Evolutionary conservation across 2,888 invertebrate species (phyloP), one percentile per base, ranked within the genome.

Genomic region (Drosophila helvetica): DNA sequence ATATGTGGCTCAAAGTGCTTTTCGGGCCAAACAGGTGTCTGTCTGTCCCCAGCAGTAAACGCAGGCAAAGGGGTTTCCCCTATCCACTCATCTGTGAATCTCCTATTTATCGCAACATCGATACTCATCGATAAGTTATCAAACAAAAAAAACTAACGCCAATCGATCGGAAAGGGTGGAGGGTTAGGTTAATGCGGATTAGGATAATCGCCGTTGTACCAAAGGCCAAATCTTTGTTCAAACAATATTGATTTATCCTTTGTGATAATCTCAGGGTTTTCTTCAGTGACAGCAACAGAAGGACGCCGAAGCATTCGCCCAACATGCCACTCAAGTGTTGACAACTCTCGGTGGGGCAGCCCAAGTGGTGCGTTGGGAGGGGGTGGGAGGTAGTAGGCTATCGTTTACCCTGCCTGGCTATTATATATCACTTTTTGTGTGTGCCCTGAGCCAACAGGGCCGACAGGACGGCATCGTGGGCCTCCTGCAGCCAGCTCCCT

Each of bases 11-110:
- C n/a, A 43, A 65, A 62, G 61, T 57, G 59, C n/a, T n/a, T n/a
- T 64, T 59, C 54, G 27, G 12, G 27, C 17, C 33, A 55, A 77
- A 64, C 84, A 84, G 86, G 81, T 74, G 71, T 50, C 50, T 74
- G 71, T 50, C 50, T 30, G 15, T 38, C n/a, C n/a, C 7, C 38
- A 15, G 4, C 15, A 12, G 15, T 33, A 0, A 5, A 2, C 1
- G 12, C 2, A 6, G 6, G 38, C 38, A 38, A 6, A 15, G 10
- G 30, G 30, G 46, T 51, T n/a, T n/a, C n/a, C n/a, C n/a, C n/a
- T n/a, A n/a, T n/a, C n/a, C n/a, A 25, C n/a, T 25, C 15, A 22
- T 22, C 27, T n/a, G 30, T 22, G 22, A 0, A 1, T 38, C 8
- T 53, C 12, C 4, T 12, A 33, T 12, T 33, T 15, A 12, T 12